Evolutionary conservation across 2,888 invertebrate genomes (phyloP), one percentile per base, ranked within the genome.

Genomic region (Eupithecia centaureata): DNA sequence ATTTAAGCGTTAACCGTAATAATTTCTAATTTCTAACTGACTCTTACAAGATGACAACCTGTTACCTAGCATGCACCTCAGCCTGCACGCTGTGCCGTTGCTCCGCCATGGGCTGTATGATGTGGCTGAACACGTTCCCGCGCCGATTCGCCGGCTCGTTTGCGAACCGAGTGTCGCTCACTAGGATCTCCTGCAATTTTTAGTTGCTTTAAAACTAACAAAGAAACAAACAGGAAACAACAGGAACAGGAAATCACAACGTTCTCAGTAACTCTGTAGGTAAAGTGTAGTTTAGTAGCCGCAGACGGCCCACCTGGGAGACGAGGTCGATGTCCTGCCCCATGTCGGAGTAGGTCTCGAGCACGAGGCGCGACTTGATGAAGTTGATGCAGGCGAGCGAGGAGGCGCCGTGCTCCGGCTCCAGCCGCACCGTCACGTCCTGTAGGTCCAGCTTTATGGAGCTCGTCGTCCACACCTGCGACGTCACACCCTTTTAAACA

Each of bases 261-360:
- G 4, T 13, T 1, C 4, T 33, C 13, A 33, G n/a, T n/a, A 33
- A 35, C 35, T 35, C 35, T 15, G 35, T 3, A 35, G 15, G 15
- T 35, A 35, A 35, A 35, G 15, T 33, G 15, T 15, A 1, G n/a
- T n/a, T 15, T 35, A n/a, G n/a, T 7, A 7, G n/a, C n/a, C 1
- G 7, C 2, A n/a, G 38, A 10, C n/a, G 18, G 10, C 18, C 2
- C 18, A 68, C 98, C 89, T 97, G 97, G 0, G 98, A 99, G 0
- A 98, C 97, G 25, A 99, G 94, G 87, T 98, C 98, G 62, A 99
- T 95, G 81, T 98, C 98, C 88, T 97, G 98, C 15, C 97, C 96
- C 58, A 96, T 95, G 88, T 99, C 98, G 77, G 97, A 98, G 84
- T 96, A 96, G 5, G 96, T 96, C 85, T 98, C 98, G 63, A 97